Evolutionary conservation across 2,113 vertebrate species (phyloP).

Genomic region (Lampris incognitus): DNA sequence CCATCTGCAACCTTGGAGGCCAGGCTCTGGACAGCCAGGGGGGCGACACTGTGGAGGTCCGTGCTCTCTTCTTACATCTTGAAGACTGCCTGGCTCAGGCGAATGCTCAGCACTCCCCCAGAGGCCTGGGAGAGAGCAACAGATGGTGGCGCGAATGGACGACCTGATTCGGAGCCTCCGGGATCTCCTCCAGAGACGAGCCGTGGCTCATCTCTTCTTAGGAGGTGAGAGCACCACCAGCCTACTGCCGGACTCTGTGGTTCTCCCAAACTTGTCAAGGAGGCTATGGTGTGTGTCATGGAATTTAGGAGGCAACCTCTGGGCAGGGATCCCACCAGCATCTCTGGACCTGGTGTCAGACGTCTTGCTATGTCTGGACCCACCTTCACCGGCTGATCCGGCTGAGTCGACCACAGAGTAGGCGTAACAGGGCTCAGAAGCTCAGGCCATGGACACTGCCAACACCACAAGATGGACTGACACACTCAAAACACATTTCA

Average conservation of each 20-base stretch:
- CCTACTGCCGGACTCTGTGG: background rate
- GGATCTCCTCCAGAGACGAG: background rate
- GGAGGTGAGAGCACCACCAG: background rate
- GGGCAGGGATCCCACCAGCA: background rate
- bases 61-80: constrained; percentile 86
- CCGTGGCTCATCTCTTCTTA: constrained; percentile 6
- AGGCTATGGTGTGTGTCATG: background rate
- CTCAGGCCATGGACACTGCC: constrained; percentile 3
- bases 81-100: constrained; percentile 84
- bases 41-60: constrained; percentile 78
- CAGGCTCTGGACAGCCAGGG: constrained; percentile 78
- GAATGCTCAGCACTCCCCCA: constrained; percentile 77
- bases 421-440: background rate
- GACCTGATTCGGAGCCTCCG: constrained; percentile 1
- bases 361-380: constrained; percentile 15
- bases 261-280: constrained; percentile 1
- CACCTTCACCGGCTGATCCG: constrained; percentile 15
- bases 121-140: constrained; percentile 31
- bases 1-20: constrained; percentile 83
- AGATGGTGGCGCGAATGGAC: constrained; percentile 4
- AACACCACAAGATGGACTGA: background rate
- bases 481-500: background rate
- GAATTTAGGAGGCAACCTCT: background rate
- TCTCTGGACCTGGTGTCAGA: constrained; percentile 1
- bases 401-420: constrained; percentile 1